phyloP scores from a whole-genome alignment of 2,797 vertebrate genomes.

The Gymnoscopelus braueri region DNA sequence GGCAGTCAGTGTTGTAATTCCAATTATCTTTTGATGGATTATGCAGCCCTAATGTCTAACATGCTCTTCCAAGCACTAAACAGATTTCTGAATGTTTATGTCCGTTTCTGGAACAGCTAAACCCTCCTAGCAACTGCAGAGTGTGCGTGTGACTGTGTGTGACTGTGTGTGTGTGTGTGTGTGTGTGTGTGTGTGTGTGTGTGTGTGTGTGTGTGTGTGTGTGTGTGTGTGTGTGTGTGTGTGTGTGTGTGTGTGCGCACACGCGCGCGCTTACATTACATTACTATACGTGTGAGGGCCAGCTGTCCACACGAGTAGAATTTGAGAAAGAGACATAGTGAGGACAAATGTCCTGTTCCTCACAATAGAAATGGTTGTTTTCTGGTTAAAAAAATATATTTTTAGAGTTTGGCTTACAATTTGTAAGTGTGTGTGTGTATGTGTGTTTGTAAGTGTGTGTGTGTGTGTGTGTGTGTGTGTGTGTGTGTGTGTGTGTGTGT shows the following conservation, averaged over 20 bases:
- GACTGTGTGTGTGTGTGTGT: constrained; percentile 6
- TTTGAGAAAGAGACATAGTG: too few species aligned
- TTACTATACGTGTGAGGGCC: neutral
- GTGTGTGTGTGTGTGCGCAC: constrained; percentile 3
- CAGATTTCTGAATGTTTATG: constrained; percentile 32
- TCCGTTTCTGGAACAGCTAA: constrained; percentile 12
- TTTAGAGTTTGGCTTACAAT: too few species aligned
- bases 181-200: neutral
- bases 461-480: neutral
- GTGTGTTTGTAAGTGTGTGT: too few species aligned
- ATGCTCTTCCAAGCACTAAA: constrained; percentile 28
- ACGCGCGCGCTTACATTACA: too few species aligned
- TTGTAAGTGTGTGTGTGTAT: too few species aligned
- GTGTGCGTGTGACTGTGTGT: neutral
- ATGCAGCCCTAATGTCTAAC: constrained; percentile 7
- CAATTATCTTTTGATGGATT: too few species aligned
- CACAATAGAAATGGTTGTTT: too few species aligned
- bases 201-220: neutral
- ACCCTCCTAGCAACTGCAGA: neutral
- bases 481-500: constrained; percentile 1
- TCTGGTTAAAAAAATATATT: too few species aligned
- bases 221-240: neutral
- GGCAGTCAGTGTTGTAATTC: too few species aligned
- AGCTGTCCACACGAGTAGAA: too few species aligned
- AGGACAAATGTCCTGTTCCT: too few species aligned